These are phyloP conservation scores for Shinisaurus crocodilurus DNA, from an alignment of 2,113 vertebrate species.

Conservation along the genomic window DNA sequence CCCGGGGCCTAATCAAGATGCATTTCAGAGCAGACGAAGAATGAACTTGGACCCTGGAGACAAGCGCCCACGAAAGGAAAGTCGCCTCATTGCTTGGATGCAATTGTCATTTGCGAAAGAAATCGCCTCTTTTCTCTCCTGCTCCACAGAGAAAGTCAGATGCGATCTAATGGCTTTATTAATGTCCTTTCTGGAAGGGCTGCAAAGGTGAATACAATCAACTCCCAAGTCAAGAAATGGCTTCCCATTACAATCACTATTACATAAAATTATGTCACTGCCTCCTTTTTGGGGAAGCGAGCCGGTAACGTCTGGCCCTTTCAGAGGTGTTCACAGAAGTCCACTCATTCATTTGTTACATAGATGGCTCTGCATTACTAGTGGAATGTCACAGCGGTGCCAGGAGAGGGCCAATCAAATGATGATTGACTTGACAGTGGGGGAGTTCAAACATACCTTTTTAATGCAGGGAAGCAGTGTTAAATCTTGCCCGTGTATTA, in stretches of 20 bases:
- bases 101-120: constrained; percentile 1
- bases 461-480: neutral
- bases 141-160: neutral
- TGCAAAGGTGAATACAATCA: constrained; percentile 15
- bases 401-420: neutral
- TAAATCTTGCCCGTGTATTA: neutral
- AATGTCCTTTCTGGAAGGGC: constrained; percentile 19
- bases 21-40: neutral
- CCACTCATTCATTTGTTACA: neutral
- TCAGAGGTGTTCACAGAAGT: neutral
- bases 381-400: neutral
- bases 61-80: neutral
- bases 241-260: constrained; percentile 11
- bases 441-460: neutral
- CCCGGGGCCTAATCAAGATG: neutral
- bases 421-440: neutral
- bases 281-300: neutral
- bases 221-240: constrained; percentile 20
- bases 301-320: neutral
- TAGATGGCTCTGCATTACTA: neutral
- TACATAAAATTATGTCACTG: neutral
- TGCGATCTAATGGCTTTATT: neutral
- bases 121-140: neutral
- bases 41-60: neutral
- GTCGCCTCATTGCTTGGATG: neutral